phyloP scores from a whole-genome alignment of 1,140 invertebrate genomes.

The Macrotrachela quadricornifera region DNA sequence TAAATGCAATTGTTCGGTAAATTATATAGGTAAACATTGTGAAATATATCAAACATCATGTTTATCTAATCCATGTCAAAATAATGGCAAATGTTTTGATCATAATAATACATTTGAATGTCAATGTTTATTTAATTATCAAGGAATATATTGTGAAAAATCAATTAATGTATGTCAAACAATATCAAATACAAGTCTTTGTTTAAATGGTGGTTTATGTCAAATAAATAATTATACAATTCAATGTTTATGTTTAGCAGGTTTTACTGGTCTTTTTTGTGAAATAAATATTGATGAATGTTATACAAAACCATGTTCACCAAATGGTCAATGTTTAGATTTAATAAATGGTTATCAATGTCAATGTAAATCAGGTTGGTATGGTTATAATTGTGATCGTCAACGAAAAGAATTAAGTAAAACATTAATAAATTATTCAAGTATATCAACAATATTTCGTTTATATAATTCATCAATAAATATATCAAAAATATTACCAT shows the following conservation, averaged over 20 bases:
- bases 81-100: slow-evolving; percentile 57
- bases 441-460: too few species aligned
- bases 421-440: too few species aligned
- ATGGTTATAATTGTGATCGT: slow-evolving; percentile 9
- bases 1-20: slow-evolving; percentile 16
- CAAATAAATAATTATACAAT: background rate
- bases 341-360: background rate
- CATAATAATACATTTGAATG: slow-evolving; percentile 22
- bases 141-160: slow-evolving; percentile 74
- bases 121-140: slow-evolving; percentile 38
- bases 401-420: too few species aligned
- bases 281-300: slow-evolving; percentile 18
- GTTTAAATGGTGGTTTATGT: slow-evolving; percentile 20
- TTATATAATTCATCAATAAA: too few species aligned
- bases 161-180: slow-evolving; percentile 87
- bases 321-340: background rate
- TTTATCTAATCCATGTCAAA: slow-evolving; percentile 39
- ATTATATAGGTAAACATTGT: slow-evolving; percentile 11
- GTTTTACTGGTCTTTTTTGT: slow-evolving; percentile 10
- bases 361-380: slow-evolving; percentile 7
- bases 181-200: slow-evolving; percentile 60
- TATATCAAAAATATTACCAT: too few species aligned
- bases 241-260: slow-evolving; percentile 10
- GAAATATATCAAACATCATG: slow-evolving; percentile 9
- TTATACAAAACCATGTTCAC: slow-evolving; percentile 4